These are phyloP conservation scores for Phoeniculus purpureus DNA, from an alignment of 2,797 vertebrate genomes.

Conservation along the genomic window DNA sequence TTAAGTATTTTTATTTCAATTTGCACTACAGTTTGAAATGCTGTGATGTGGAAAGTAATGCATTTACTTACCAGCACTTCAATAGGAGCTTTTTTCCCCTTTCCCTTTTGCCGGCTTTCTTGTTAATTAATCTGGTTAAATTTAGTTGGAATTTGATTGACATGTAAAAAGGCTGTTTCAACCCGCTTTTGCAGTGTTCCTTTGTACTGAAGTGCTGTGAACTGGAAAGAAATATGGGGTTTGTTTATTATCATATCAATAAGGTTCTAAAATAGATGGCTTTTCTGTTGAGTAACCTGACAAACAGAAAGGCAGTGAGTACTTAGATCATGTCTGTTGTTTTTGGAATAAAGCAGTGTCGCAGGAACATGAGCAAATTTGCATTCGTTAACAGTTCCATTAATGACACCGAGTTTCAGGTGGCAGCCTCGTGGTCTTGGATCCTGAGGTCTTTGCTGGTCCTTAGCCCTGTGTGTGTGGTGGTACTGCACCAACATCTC, in stretches of 20 bases:
- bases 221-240: neutral
- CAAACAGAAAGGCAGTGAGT: neutral
- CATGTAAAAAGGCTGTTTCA: conserved; percentile 3
- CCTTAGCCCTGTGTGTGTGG: too few species aligned
- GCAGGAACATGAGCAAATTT: neutral
- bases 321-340: neutral
- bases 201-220: neutral
- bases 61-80: conserved; percentile 7
- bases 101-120: neutral
- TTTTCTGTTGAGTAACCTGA: neutral
- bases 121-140: conserved; percentile 50
- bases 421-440: neutral
- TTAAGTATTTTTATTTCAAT: conserved; percentile 13
- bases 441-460: neutral
- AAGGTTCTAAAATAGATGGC: neutral
- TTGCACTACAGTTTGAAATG: neutral
- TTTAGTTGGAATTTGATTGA: conserved; percentile 31
- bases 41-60: neutral
- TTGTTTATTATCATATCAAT: conserved; percentile 15
- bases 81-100: neutral
- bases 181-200: conserved; percentile 16
- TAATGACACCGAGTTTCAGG: neutral
- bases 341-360: neutral
- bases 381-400: neutral
- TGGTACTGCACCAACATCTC: neutral